Conservation (phyloP, 2,113 vertebrate genomes). For the Rousettus leschenaultii region DNA sequence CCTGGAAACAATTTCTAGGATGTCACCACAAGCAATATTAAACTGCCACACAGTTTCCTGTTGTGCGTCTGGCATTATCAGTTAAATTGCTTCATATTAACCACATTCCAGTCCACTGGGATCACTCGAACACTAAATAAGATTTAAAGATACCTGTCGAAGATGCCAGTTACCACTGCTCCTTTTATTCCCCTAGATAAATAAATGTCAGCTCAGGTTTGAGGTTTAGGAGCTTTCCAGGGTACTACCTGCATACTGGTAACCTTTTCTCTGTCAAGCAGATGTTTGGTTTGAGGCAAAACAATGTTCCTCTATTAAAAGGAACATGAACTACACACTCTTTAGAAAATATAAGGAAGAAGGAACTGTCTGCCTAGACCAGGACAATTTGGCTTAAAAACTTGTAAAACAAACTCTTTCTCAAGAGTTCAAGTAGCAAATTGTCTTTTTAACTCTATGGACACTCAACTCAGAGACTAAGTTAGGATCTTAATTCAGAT, state of each 20-base stretch:
- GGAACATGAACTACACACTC: not conserved
- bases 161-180: slow-evolving; percentile 38
- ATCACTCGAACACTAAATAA: slow-evolving; percentile 66
- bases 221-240: slow-evolving; percentile 40
- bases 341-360: slow-evolving; percentile 30
- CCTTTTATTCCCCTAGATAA: slow-evolving; percentile 36
- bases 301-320: slow-evolving; percentile 25
- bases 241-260: not conserved
- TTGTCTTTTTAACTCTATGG: not conserved
- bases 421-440: slow-evolving; percentile 35
- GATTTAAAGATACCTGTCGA: slow-evolving; percentile 69
- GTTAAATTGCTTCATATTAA: slow-evolving; percentile 73
- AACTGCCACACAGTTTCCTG: slow-evolving; percentile 70
- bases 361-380: not conserved
- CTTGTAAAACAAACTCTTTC: slow-evolving; percentile 3
- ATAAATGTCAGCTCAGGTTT: not conserved
- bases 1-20: slow-evolving; percentile 72
- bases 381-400: slow-evolving; percentile 41
- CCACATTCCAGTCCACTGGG: slow-evolving; percentile 67
- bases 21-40: slow-evolving; percentile 74
- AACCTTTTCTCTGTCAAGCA: slow-evolving; percentile 12
- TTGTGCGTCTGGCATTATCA: slow-evolving; percentile 63
- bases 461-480: not conserved
- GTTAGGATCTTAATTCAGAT: not conserved
- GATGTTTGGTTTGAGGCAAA: slow-evolving; percentile 2